Conservation (phyloP, 2,797 vertebrate genomes). For the Hoplostethus atlanticus region DNA sequence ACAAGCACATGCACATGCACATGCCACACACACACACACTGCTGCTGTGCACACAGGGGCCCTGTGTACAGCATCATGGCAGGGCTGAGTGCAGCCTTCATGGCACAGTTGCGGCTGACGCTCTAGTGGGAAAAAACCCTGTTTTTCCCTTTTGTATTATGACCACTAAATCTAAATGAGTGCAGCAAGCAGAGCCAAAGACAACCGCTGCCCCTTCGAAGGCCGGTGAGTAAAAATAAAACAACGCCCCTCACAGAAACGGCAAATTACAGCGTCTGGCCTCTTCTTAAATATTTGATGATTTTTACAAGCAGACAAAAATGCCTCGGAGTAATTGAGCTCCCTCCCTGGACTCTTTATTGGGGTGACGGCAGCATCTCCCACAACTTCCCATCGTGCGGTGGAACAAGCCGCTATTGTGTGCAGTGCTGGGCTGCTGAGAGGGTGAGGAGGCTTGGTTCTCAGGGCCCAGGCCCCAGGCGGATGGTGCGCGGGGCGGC, state of each 20-base stretch:
- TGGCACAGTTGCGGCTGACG: constrained; percentile 46
- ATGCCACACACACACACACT: constrained; percentile 11
- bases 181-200: constrained; percentile 70
- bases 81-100: constrained; percentile 31
- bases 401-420: constrained; percentile 78
- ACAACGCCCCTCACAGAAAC: constrained; percentile 73
- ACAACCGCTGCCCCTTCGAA: constrained; percentile 75
- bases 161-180: constrained; percentile 76
- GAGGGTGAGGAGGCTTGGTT: constrained; percentile 50
- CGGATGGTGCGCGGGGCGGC: background rate
- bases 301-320: constrained; percentile 82
- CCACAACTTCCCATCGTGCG: constrained; percentile 61
- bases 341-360: constrained; percentile 75
- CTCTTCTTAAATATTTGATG: constrained; percentile 76
- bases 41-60: background rate
- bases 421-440: constrained; percentile 42
- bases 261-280: constrained; percentile 76
- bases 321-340: constrained; percentile 66
- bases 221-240: constrained; percentile 75
- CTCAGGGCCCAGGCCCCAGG: constrained; percentile 23
- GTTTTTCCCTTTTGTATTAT: constrained; percentile 70
- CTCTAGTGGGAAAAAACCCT: constrained; percentile 37
- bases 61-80: constrained; percentile 32
- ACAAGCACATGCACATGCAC: constrained; percentile 9
- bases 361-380: constrained; percentile 80